These are phyloP conservation scores for Schlechtendalia chinensis DNA, from an alignment of 1,140 invertebrate genomes.

Conservation along the genomic window DNA sequence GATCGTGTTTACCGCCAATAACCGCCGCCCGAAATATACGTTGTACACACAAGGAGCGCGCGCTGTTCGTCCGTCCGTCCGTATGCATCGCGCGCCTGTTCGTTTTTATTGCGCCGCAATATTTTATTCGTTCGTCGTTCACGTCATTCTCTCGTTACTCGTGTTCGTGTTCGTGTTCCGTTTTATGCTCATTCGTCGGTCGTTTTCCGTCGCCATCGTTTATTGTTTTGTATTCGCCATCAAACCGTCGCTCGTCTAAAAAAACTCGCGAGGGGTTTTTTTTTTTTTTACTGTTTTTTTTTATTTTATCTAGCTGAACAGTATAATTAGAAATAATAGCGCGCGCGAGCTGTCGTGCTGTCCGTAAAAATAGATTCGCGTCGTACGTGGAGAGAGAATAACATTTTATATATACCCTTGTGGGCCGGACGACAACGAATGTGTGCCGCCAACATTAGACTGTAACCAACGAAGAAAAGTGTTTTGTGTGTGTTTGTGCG, in stretches of 20 bases:
- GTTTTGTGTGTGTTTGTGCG: no score
- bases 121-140: neutral
- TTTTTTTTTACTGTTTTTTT: no score
- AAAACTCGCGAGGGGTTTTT: no score
- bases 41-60: neutral
- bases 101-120: conserved; percentile 39
- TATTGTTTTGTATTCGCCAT: neutral
- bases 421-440: neutral
- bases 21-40: neutral
- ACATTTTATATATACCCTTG: neutral
- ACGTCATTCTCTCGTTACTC: neutral
- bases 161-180: neutral
- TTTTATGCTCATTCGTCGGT: neutral
- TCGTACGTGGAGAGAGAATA: neutral
- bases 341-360: conserved; percentile 9
- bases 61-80: no score
- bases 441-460: conserved; percentile 16
- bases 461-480: neutral
- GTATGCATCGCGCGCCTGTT: neutral
- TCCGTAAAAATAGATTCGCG: conserved; percentile 44
- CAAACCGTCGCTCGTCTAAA: neutral
- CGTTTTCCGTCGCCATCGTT: neutral
- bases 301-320: conserved; percentile 6
- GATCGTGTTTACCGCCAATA: conserved; percentile 46
- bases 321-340: conserved; percentile 40